A percentile compares a stretch with the other conserved stretches of the same genome.
Evolutionary conservation across 2,113 vertebrate species (phyloP).

Genomic region (Apteryx owenii): DNA sequence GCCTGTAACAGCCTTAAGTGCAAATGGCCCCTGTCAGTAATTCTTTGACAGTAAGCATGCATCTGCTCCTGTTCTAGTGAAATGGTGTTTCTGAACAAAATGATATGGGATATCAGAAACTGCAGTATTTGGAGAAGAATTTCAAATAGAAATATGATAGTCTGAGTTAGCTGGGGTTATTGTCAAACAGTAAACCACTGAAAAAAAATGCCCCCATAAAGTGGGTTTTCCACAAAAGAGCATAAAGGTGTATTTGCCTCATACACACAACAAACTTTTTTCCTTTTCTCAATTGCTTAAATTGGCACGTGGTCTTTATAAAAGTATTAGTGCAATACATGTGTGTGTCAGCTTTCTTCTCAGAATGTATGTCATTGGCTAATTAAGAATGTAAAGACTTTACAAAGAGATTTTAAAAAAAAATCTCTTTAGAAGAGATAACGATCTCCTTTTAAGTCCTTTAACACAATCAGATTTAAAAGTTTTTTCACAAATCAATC

Average conservation of each 20-base stretch:
- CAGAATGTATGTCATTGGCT: fast-evolving
- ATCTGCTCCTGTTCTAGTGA: no score
- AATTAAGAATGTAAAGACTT: no score
- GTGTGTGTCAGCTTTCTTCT: background rate
- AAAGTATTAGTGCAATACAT: background rate
- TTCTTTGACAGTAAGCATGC: fast-evolving
- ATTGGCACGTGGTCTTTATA: no score
- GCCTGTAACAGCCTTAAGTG: fast-evolving
- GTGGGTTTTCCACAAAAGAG: background rate
- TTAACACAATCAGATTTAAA: no score
- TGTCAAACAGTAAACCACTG: background rate
- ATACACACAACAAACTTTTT: fast-evolving
- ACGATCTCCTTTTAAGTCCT: background rate
- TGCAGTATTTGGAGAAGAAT: fast-evolving
- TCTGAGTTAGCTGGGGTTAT: fast-evolving
- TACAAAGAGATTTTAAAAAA: background rate
- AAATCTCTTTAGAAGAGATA: background rate
- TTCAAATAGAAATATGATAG: fast-evolving
- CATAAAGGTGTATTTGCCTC: background rate
- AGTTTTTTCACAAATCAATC: no score
- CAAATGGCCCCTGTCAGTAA: fast-evolving
- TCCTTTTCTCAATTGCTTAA: background rate
- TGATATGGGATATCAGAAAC: fast-evolving
- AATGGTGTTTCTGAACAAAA: fast-evolving
- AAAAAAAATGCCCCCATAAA: background rate